Percentiles rank a stretch among this genome's conserved stretches.
Evolutionary conservation across 2,888 invertebrate genomes (phyloP).

Genomic region (Brachypalpus laphriformis): DNA sequence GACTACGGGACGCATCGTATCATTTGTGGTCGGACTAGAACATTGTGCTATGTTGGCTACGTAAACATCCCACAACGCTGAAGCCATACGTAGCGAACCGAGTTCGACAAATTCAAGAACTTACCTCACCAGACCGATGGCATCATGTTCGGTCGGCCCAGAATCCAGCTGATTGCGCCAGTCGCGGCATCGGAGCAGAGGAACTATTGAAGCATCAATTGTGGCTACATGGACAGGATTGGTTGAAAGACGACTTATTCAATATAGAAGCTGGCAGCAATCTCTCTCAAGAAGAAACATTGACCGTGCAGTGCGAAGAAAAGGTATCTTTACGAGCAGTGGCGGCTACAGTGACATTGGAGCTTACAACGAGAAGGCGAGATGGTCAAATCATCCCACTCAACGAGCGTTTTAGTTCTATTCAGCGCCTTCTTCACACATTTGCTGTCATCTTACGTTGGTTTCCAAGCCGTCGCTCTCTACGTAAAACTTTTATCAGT

Average conservation of each 20-base stretch:
- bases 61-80: neutral
- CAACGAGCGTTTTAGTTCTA: neutral
- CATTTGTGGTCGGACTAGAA: conserved; percentile 19
- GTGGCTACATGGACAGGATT: neutral
- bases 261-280: too few relatives aligned
- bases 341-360: neutral
- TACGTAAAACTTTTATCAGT: neutral
- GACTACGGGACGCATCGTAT: neutral
- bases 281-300: neutral
- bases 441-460: neutral
- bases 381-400: neutral
- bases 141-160: conserved; percentile 62
- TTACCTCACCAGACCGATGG: conserved; percentile 46
- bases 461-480: too few relatives aligned
- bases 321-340: too few relatives aligned
- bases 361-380: neutral
- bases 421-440: neutral
- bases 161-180: conserved; percentile 73
- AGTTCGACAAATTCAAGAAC: conserved; percentile 22
- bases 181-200: neutral
- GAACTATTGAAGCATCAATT: neutral
- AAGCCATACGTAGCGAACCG: conserved; percentile 3
- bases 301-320: neutral
- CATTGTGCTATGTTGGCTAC: conserved; percentile 33
- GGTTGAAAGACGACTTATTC: neutral